These are phyloP conservation scores for Seriola rivoliana DNA, from an alignment of 2,113 vertebrate species.

Conservation along the genomic window DNA sequence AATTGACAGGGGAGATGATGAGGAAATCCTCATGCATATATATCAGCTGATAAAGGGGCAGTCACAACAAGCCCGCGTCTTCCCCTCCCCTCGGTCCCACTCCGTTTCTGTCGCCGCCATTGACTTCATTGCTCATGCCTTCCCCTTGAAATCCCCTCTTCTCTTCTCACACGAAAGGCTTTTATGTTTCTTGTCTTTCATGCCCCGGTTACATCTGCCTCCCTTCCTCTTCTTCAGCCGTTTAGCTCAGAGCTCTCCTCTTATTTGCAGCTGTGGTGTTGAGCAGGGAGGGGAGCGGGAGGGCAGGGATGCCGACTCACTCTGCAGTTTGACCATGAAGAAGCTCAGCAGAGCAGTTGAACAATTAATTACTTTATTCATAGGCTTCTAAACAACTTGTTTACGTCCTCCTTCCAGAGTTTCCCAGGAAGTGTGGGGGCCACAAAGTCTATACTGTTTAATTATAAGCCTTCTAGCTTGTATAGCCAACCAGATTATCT, in stretches of 20 bases:
- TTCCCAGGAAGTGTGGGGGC: slow-evolving; percentile 17
- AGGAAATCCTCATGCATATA: slow-evolving; percentile 81
- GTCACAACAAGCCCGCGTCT: slow-evolving; percentile 38
- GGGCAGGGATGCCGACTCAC: slow-evolving; percentile 21
- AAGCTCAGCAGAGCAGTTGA: slow-evolving; percentile 43
- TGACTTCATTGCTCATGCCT: slow-evolving; percentile 4
- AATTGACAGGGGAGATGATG: slow-evolving; percentile 68
- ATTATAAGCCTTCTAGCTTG: slow-evolving; percentile 4
- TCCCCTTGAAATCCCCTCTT: slow-evolving; percentile 45
- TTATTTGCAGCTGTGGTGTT: slow-evolving; percentile 34
- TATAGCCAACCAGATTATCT: not conserved
- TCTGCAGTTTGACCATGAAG: slow-evolving; percentile 45
- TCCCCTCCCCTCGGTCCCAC: not conserved
- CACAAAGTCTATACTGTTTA: not conserved
- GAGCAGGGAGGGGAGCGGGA: not conserved
- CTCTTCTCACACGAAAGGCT: slow-evolving; percentile 40
- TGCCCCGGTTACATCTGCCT: slow-evolving; percentile 40
- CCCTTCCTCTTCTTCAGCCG: slow-evolving; percentile 16
- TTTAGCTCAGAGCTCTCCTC: slow-evolving; percentile 23
- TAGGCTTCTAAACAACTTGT: slow-evolving; percentile 43
- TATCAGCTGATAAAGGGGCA: slow-evolving; percentile 79
- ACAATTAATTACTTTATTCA: slow-evolving; percentile 65
- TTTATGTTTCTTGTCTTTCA: slow-evolving; percentile 62
- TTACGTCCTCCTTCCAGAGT: slow-evolving; percentile 37
- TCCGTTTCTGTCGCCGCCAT: slow-evolving; percentile 13